These are phyloP conservation scores for Philaethria dido DNA, from an alignment of 2,888 invertebrate genomes.

Conservation along the genomic window DNA sequence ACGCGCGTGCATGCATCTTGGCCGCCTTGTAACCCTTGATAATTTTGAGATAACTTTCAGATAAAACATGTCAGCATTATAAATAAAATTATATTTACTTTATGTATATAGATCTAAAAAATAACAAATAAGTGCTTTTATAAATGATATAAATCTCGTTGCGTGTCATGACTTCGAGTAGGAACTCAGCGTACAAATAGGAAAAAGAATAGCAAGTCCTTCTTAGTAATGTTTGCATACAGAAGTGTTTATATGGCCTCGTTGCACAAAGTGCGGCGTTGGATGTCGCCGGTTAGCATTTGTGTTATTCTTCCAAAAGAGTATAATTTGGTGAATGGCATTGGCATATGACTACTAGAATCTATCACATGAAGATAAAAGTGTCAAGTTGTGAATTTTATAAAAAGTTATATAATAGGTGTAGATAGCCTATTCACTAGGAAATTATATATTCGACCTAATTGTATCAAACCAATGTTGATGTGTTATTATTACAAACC, in stretches of 20 bases:
- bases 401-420: too few species aligned
- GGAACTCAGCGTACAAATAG: too few species aligned
- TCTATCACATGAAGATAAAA: too few species aligned
- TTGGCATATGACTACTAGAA: too few species aligned
- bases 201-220: too few species aligned
- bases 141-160: too few species aligned
- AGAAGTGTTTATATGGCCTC: slow-evolving; percentile 1
- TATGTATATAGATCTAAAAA: background rate
- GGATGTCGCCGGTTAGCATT: background rate
- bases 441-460: too few species aligned
- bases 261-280: background rate
- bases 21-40: slow-evolving; percentile 47
- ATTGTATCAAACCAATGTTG: too few species aligned
- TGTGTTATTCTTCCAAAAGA: background rate
- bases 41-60: slow-evolving; percentile 8
- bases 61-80: slow-evolving; percentile 10
- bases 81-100: background rate
- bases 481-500: too few species aligned
- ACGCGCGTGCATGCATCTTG: slow-evolving; percentile 52
- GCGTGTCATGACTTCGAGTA: background rate
- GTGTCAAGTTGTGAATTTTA: too few species aligned
- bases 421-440: too few species aligned
- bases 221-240: background rate
- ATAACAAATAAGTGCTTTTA: background rate
- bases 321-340: background rate